Percentiles rank a stretch among this genome's conserved stretches.
These are phyloP conservation scores for Pocillopora meandrina DNA, from an alignment of 92 coral and sea anemone genomes.

Conservation along the genomic window DNA sequence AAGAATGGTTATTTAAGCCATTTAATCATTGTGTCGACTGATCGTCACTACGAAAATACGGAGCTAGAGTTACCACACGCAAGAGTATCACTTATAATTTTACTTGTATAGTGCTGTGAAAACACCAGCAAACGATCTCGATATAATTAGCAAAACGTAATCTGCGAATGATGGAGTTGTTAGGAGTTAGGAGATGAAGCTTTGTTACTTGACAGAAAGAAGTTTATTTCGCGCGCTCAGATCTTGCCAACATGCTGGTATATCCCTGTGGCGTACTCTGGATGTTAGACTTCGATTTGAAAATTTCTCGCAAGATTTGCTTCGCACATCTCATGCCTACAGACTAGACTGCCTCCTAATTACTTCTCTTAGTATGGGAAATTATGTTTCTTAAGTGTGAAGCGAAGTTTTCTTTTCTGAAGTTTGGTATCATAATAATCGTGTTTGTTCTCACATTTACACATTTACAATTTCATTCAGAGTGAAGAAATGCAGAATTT, in stretches of 20 bases:
- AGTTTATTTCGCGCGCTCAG: not conserved
- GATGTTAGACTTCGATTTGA: not conserved
- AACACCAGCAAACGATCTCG: slow-evolving; percentile 16
- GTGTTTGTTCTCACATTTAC: slow-evolving; percentile 5
- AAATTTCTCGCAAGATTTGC: not conserved
- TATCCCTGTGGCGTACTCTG: not conserved
- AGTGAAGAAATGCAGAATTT: slow-evolving; percentile 10
- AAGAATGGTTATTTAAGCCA: not conserved
- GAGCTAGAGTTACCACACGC: slow-evolving; percentile 27
- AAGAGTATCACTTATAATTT: not conserved
- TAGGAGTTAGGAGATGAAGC: not conserved
- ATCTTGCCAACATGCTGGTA: not conserved
- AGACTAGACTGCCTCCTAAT: not conserved
- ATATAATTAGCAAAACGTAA: slow-evolving; percentile 18
- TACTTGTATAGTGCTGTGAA: slow-evolving; percentile 2
- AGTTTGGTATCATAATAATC: not conserved
- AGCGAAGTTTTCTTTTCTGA: slow-evolving; percentile 10
- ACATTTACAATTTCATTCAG: slow-evolving; percentile 27
- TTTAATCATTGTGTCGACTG: not conserved
- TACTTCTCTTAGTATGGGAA: not conserved
- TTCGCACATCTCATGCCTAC: not conserved
- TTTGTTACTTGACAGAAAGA: not conserved
- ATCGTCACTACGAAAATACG: not conserved
- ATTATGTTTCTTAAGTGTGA: not conserved
- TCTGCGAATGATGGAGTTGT: not conserved